Percentiles rank a stretch among this genome's conserved stretches.
phyloP scores from a whole-genome alignment of 1,140 invertebrate species.

The Drosophila tsacasi region DNA sequence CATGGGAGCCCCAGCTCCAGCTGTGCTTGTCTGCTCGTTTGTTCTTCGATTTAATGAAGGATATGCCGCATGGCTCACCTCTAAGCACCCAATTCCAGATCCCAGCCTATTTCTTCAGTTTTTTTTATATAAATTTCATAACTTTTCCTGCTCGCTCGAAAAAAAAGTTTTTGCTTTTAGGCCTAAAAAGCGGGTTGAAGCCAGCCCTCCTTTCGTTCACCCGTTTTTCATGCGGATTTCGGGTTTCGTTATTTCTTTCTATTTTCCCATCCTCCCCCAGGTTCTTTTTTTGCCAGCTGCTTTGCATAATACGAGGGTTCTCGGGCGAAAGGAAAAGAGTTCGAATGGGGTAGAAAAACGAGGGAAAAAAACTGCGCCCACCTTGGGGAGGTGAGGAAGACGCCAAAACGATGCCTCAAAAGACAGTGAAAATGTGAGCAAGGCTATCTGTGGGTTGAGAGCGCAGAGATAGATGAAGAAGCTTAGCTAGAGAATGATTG shows the following conservation, averaged over 20 bases:
- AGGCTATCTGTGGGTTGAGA: not conserved
- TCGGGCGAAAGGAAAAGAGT: slow-evolving; percentile 38
- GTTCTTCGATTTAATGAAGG: slow-evolving; percentile 84
- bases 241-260: slow-evolving; percentile 29
- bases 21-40: slow-evolving; percentile 74
- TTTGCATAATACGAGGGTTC: slow-evolving; percentile 70
- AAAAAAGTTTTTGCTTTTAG: slow-evolving; percentile 72
- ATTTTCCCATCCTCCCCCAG: slow-evolving; percentile 36
- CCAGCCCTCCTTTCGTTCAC: slow-evolving; percentile 16
- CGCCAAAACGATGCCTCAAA: slow-evolving; percentile 50
- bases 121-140: slow-evolving; percentile 72
- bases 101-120: slow-evolving; percentile 34
- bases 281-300: slow-evolving; percentile 39
- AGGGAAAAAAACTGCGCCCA: slow-evolving; percentile 19
- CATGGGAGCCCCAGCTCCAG: slow-evolving; percentile 44
- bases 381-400: slow-evolving; percentile 45
- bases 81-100: slow-evolving; percentile 48
- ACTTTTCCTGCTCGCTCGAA: slow-evolving; percentile 53
- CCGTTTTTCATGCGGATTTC: slow-evolving; percentile 63
- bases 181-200: slow-evolving; percentile 50
- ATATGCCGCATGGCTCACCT: slow-evolving; percentile 74
- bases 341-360: slow-evolving; percentile 20
- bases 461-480: not conserved
- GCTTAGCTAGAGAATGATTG: slow-evolving; percentile 15
- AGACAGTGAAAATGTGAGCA: slow-evolving; percentile 28